phyloP scores from a whole-genome alignment of 2,113 vertebrate species.

The Chlorodrepanis virens region DNA sequence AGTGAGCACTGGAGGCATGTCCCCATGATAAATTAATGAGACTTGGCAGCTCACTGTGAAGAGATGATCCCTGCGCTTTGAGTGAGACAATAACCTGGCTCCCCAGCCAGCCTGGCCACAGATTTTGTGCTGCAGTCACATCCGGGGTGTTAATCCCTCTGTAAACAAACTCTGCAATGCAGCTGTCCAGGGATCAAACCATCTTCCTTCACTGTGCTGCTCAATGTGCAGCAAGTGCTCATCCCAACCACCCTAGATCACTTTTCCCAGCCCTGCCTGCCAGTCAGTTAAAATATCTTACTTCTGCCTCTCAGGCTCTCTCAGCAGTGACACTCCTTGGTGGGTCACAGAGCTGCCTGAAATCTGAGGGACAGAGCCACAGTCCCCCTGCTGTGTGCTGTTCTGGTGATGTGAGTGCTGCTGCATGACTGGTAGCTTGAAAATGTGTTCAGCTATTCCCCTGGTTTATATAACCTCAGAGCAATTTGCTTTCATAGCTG shows the following conservation, averaged over 20 bases:
- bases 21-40: constrained; percentile 46
- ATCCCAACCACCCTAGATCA: neutral
- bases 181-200: neutral
- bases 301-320: neutral
- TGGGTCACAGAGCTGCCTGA: neutral
- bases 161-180: neutral
- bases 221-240: neutral
- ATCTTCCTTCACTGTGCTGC: neutral
- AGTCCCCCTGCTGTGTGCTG: neutral
- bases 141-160: neutral
- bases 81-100: neutral
- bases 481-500: constrained; percentile 39
- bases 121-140: neutral
- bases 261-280: neutral
- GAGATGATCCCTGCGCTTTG: neutral
- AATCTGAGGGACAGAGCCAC: neutral
- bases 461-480: constrained; percentile 38
- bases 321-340: neutral
- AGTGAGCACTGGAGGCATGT: neutral
- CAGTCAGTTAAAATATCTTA: neutral
- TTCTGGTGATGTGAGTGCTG: neutral
- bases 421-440: neutral
- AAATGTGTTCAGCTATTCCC: neutral
- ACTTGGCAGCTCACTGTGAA: constrained; percentile 1
- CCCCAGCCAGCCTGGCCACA: neutral